phyloP scores from a whole-genome alignment of 2,888 invertebrate species.

The Phengaris arion region DNA sequence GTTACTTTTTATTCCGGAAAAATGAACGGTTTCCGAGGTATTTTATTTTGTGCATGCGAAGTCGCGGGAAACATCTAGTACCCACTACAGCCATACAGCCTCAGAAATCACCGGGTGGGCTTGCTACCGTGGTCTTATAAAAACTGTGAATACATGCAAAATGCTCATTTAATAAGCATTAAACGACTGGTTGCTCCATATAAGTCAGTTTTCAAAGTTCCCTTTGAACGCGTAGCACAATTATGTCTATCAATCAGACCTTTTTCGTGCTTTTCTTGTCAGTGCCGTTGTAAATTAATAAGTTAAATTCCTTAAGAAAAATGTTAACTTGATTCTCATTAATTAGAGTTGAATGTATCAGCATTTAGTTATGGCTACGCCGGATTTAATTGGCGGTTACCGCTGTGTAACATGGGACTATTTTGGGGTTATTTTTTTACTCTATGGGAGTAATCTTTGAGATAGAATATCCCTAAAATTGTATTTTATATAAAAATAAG shows the following conservation, averaged over 20 bases:
- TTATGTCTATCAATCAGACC: constrained; percentile 33
- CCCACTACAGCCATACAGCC: not conserved
- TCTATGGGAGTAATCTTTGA: not conserved
- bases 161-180: not conserved
- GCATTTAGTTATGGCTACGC: not conserved
- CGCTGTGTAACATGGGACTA: not conserved
- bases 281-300: constrained; percentile 1
- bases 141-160: not conserved
- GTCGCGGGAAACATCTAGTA: no score
- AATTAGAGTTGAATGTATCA: constrained; percentile 4
- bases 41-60: no score
- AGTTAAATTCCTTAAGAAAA: not conserved
- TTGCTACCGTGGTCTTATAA: constrained; percentile 5
- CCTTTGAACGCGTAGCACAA: constrained; percentile 26
- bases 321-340: not conserved
- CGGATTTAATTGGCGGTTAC: constrained; percentile 1
- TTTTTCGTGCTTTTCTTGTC: constrained; percentile 25
- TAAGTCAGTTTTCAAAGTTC: constrained; percentile 17
- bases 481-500: no score
- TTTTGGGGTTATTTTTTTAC: not conserved
- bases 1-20: no score
- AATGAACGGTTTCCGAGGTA: no score
- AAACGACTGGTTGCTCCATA: not conserved
- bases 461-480: not conserved
- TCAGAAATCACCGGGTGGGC: not conserved